These are phyloP conservation scores for Onychostoma macrolepis DNA, from an alignment of 2,113 vertebrate genomes.

Conservation along the genomic window DNA sequence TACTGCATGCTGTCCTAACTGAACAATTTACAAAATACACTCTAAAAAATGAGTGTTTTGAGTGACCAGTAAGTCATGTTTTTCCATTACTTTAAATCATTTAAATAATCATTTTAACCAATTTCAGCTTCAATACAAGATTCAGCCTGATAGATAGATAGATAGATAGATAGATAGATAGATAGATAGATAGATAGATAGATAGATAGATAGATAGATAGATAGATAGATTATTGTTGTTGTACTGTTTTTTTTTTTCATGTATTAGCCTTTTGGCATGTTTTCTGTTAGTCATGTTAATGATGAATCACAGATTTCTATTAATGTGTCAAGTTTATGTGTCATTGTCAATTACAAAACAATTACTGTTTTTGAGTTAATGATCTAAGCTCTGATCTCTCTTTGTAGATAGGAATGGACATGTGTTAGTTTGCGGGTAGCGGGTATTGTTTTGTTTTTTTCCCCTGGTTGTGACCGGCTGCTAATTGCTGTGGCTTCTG, in stretches of 20 bases:
- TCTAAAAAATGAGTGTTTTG: too few relatives aligned
- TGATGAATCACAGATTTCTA: background rate
- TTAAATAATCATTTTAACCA: too few relatives aligned
- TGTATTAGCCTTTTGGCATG: background rate
- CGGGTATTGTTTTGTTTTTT: background rate
- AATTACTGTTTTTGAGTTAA: background rate
- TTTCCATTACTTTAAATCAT: too few relatives aligned
- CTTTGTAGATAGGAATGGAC: background rate
- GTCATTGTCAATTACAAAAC: background rate
- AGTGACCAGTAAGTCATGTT: too few relatives aligned
- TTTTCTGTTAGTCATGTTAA: background rate
- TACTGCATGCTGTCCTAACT: background rate
- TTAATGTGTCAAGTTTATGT: background rate
- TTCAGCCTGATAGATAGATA: background rate
- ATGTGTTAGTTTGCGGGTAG: background rate
- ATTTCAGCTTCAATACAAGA: too few relatives aligned
- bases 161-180: background rate
- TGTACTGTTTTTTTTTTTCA: background rate
- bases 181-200: background rate
- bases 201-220: background rate
- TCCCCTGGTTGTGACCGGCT: background rate
- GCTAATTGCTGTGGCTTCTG: conserved; percentile 31
- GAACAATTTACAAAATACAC: too few relatives aligned
- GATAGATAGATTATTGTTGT: background rate
- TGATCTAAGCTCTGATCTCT: background rate